Conservation (phyloP, 2,113 vertebrate species). For the Psophia crepitans region DNA sequence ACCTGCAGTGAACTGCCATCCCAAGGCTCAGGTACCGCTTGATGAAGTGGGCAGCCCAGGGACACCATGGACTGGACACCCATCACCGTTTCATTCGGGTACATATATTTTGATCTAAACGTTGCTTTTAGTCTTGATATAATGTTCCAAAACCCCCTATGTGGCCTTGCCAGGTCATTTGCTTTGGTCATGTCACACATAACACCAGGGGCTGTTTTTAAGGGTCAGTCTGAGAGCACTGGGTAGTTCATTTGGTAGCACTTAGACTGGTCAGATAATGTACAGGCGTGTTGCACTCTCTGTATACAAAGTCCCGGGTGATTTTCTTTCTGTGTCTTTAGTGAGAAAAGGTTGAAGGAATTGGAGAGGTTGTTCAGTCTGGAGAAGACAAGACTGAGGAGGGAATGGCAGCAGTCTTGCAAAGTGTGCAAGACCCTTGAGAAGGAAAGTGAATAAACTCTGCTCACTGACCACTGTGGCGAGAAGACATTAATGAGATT, state of each 20-base stretch:
- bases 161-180: background rate
- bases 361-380: background rate
- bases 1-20: background rate
- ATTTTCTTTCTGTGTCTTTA: background rate
- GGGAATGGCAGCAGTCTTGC: background rate
- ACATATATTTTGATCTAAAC: background rate
- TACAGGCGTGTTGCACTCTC: background rate
- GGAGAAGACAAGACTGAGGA: background rate
- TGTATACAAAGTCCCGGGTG: background rate
- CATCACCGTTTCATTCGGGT: background rate
- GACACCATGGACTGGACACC: no score
- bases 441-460: background rate
- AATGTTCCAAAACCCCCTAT: background rate
- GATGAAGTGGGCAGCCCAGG: rapidly evolving
- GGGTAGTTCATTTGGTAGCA: background rate
- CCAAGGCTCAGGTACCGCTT: background rate
- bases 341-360: background rate
- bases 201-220: background rate
- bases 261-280: background rate
- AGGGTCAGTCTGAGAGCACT: background rate
- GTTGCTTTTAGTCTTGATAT: background rate
- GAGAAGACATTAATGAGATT: background rate
- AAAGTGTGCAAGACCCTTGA: background rate
- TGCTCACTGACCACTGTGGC: background rate
- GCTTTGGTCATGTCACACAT: background rate